phyloP scores from a whole-genome alignment of 2,113 vertebrate genomes.

The Steatornis caripensis region DNA sequence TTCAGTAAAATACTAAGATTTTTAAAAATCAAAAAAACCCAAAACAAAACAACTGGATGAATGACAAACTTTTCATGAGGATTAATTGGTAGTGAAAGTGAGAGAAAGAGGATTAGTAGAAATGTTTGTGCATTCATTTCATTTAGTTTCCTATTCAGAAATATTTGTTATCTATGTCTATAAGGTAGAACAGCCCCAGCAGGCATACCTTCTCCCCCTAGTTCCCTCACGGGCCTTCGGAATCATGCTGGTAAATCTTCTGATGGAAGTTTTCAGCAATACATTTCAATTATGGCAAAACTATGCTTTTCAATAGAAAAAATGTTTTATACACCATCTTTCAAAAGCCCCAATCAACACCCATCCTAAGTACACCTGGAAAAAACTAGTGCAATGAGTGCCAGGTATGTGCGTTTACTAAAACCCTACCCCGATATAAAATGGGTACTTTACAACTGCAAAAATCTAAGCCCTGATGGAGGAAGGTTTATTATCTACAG shows the following conservation, averaged over 20 bases:
- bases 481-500: conserved; percentile 33
- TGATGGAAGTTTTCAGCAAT: not conserved
- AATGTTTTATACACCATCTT: not conserved
- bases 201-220: not conserved
- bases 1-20: not conserved
- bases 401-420: not conserved
- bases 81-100: not conserved
- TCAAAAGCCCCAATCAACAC: not conserved
- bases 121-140: not conserved
- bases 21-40: not conserved
- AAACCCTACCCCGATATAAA: not conserved
- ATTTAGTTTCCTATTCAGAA: not conserved
- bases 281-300: not conserved
- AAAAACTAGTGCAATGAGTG: not conserved
- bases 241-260: not conserved
- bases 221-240: not conserved
- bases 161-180: not conserved
- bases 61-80: not conserved
- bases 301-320: not conserved
- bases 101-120: not conserved
- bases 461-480: not conserved
- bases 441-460: not conserved
- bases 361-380: not conserved
- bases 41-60: no score
- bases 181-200: not conserved